phyloP scores from a whole-genome alignment of 2,797 vertebrate species.

The Artibeus lituratus region DNA sequence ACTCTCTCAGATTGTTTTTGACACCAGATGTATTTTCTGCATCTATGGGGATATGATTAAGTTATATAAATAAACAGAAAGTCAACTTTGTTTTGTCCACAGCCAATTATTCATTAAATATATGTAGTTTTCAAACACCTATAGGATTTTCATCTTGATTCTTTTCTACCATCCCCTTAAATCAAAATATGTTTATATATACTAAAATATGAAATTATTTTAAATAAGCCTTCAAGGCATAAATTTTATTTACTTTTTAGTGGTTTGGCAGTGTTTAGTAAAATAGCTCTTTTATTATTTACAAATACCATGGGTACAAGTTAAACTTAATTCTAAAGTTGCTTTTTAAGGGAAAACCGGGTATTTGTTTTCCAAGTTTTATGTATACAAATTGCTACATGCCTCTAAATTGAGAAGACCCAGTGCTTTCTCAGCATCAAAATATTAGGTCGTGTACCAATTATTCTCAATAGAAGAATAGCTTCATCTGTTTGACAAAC shows the following conservation, averaged over 20 bases:
- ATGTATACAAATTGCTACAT: background rate
- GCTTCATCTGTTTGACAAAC: background rate
- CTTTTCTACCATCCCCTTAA: background rate
- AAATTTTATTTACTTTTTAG: background rate
- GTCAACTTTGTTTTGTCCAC: background rate
- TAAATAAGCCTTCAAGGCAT: background rate
- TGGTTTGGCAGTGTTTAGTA: background rate
- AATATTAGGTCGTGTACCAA: conserved; percentile 5
- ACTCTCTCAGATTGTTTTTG: background rate
- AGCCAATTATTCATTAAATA: background rate
- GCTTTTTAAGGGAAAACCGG: background rate
- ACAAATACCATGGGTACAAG: background rate
- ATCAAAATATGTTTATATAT: background rate
- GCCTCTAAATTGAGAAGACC: background rate
- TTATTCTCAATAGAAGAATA: background rate
- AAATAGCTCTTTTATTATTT: background rate
- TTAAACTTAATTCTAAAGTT: background rate
- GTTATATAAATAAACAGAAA: background rate
- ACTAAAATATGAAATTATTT: background rate
- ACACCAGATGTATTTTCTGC: background rate
- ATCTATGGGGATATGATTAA: background rate
- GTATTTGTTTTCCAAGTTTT: background rate
- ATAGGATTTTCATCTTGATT: background rate
- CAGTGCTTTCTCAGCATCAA: background rate
- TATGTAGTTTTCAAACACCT: background rate